Evolutionary conservation across 2,888 invertebrate species (phyloP).

Genomic region (Lochmaea crataegi): DNA sequence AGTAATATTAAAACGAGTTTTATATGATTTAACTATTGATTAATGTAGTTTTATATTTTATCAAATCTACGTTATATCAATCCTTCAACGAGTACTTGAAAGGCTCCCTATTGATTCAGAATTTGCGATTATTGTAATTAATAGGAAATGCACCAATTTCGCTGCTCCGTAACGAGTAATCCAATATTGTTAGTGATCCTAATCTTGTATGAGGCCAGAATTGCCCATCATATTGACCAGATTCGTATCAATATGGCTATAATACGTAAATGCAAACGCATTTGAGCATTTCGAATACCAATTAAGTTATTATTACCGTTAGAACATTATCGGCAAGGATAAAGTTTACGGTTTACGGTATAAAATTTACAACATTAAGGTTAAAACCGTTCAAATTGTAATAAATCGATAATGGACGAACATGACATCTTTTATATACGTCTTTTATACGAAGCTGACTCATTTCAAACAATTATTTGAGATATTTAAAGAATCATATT

Average conservation of each 20-base stretch:
- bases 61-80: background rate
- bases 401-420: background rate
- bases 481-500: too few relatives aligned
- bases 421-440: background rate
- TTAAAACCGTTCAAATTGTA: constrained; percentile 1
- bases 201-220: constrained; percentile 56
- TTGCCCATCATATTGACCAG: constrained; percentile 56
- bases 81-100: constrained; percentile 41
- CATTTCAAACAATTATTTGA: too few relatives aligned
- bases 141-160: constrained; percentile 64
- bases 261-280: constrained; percentile 52
- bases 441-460: too few relatives aligned
- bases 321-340: constrained; percentile 4
- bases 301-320: constrained; percentile 33
- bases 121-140: constrained; percentile 60
- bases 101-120: constrained; percentile 49
- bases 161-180: constrained; percentile 59
- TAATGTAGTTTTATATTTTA: background rate
- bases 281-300: constrained; percentile 27
- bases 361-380: background rate
- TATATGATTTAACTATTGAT: too few relatives aligned
- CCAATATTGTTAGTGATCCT: constrained; percentile 60
- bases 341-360: background rate
- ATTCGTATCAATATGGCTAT: constrained; percentile 57
- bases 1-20: too few relatives aligned